Conservation (phyloP, 1,140 invertebrate genomes). For the Fragariocoptes setiger region DNA sequence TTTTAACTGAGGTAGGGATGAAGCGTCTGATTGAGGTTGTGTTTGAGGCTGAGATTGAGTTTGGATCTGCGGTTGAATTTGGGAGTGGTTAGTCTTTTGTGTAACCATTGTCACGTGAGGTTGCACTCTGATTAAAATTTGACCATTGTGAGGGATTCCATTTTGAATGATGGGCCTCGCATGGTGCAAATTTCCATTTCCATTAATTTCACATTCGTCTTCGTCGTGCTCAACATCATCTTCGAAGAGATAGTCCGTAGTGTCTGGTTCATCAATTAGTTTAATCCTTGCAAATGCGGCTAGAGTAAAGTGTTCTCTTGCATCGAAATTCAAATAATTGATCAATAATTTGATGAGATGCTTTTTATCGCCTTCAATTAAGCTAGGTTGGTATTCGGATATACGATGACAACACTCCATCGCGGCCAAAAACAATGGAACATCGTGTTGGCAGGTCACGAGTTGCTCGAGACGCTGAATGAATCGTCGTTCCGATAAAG, state of each 20-base stretch:
- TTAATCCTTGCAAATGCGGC: slow-evolving; percentile 6
- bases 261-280: slow-evolving; percentile 5
- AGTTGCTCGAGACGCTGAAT: slow-evolving; percentile 6
- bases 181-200: too few species aligned
- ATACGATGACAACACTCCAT: slow-evolving; percentile 8
- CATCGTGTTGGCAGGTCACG: slow-evolving; percentile 10
- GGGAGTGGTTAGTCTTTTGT: too few species aligned
- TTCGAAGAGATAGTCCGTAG: too few species aligned
- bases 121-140: too few species aligned
- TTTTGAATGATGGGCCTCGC: too few species aligned
- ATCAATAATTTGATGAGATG: slow-evolving; percentile 8
- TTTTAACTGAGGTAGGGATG: too few species aligned
- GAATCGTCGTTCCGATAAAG: too few species aligned
- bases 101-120: too few species aligned
- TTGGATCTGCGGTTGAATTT: too few species aligned
- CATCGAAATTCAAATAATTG: slow-evolving; percentile 9
- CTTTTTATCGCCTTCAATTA: slow-evolving; percentile 6
- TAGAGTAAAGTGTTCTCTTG: slow-evolving; percentile 5
- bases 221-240: too few species aligned
- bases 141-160: too few species aligned
- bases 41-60: neutral
- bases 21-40: neutral
- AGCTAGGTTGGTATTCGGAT: slow-evolving; percentile 6
- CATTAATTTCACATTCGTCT: too few species aligned
- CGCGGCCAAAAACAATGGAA: slow-evolving; percentile 5